Base-by-base conservation (phyloP, 2,797 vertebrate genomes). In the Protonibea diacanthus region DNA sequence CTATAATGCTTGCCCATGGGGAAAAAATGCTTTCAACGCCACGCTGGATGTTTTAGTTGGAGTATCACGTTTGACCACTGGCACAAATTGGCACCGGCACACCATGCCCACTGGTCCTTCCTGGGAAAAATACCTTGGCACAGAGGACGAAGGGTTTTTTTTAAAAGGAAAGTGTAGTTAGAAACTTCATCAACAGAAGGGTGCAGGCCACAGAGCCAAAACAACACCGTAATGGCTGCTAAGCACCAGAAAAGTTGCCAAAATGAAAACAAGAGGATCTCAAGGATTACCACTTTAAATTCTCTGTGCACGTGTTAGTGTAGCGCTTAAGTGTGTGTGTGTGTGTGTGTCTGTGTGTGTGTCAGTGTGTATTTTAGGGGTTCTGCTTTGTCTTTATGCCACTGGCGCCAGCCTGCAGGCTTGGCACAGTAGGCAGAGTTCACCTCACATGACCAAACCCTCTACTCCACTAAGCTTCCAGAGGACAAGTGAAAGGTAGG, bases 391-490 rank as follows among this genome's bases (percentile, higher is more conserved):
- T 76, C 81, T 81, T 67, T 17, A 40, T 71, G 74, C 74, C 75
- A 58, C 69, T 72, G 74, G 85, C 62, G 56, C 77, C 82, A 83
- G 76, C 66, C 80, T 83, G 75, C 85, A 71, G 71, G 64, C 78
- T 84, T 89, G 85, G 85, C 89, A 89, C 71, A 38, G 57, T 18
- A 76, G 55, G 52, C 53, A 0, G 63, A 38, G 20, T 72, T 92
- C 85, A 86, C 86, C 82, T 86, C 79, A 89, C 77, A 84, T 85
- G 86, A 88, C 76, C 77, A 75, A 82, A 73, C 67, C 65, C 67
- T 82, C 53, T 17, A 58, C 80, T 80, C 60, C 49, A 62, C 71
- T 62, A 21, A 89, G 80, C 73, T 69, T 78, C 51, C 62, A 82
- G 55, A 84, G 84, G 86, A 89, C 84, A 69, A 81, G 69, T 59